Evolutionary conservation across 2,888 invertebrate species (phyloP).

Genomic region (Acleris sparsana): DNA sequence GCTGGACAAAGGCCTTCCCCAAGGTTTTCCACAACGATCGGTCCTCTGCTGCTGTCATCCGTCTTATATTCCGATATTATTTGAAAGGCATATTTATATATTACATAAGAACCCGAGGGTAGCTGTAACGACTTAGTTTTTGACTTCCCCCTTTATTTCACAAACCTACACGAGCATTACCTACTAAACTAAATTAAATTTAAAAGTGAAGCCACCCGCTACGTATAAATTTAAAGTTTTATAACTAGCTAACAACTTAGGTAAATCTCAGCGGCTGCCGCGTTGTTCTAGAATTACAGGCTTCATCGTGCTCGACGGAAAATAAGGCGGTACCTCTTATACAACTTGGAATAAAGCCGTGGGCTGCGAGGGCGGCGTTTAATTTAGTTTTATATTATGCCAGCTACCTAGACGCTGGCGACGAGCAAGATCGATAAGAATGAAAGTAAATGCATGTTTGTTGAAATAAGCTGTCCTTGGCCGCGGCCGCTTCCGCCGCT

Average conservation of each 20-base stretch:
- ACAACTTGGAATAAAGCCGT: slow-evolving; percentile 1
- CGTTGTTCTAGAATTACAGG: not conserved
- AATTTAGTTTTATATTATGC: not conserved
- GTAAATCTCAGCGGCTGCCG: not conserved
- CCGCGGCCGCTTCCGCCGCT: slow-evolving; percentile 49
- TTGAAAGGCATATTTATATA: too few relatives aligned
- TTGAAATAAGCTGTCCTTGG: slow-evolving; percentile 57
- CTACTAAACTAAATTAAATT: too few relatives aligned
- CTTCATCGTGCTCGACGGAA: not conserved
- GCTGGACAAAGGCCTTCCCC: too few relatives aligned
- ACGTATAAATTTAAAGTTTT: too few relatives aligned
- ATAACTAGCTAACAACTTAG: not conserved
- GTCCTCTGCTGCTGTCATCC: too few relatives aligned
- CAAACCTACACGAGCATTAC: too few relatives aligned
- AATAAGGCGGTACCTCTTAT: not conserved
- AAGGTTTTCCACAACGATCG: too few relatives aligned
- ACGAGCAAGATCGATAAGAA: slow-evolving; percentile 33
- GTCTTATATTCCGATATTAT: too few relatives aligned
- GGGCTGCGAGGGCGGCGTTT: not conserved
- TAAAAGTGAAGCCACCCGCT: too few relatives aligned
- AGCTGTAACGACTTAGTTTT: too few relatives aligned
- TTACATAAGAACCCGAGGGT: too few relatives aligned
- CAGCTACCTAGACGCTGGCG: not conserved
- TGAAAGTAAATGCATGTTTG: slow-evolving; percentile 41
- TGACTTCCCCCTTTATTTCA: too few relatives aligned